phyloP scores from a whole-genome alignment of 2,113 vertebrate species.

The Rhabdomys dilectus region DNA sequence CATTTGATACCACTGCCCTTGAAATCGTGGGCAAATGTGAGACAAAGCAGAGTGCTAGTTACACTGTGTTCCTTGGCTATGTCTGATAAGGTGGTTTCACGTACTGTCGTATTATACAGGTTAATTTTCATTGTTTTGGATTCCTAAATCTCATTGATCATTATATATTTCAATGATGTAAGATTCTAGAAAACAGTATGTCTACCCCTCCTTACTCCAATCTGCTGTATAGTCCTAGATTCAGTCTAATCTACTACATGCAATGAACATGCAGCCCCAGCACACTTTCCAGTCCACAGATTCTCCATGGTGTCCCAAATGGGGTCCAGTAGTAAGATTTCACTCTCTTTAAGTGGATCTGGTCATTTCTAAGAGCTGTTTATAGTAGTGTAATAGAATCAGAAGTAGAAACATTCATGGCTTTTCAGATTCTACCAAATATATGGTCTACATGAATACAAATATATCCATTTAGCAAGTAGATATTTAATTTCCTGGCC shows the following conservation, averaged over 20 bases:
- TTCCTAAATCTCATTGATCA: neutral
- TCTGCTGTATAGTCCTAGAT: neutral
- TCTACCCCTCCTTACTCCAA: neutral
- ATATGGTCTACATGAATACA: neutral
- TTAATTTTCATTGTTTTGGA: constrained; percentile 50
- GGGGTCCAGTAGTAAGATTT: neutral
- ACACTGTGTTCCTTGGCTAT: neutral
- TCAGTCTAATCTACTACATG: neutral
- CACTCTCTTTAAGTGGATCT: neutral
- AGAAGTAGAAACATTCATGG: neutral
- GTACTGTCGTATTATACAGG: neutral
- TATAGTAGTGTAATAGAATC: neutral
- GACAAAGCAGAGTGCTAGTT: neutral
- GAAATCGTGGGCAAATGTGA: constrained; percentile 17
- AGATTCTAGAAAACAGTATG: constrained; percentile 15
- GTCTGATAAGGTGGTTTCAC: neutral
- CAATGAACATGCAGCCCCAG: neutral
- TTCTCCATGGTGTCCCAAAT: neutral
- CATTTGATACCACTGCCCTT: neutral
- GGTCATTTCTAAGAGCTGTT: constrained; percentile 20
- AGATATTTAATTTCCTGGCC: neutral
- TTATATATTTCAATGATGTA: neutral
- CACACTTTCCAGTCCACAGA: neutral
- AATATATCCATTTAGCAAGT: neutral
- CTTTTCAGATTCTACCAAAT: neutral